These are phyloP conservation scores for Prinia subflava DNA, from an alignment of 2,113 vertebrate genomes.

Conservation along the genomic window DNA sequence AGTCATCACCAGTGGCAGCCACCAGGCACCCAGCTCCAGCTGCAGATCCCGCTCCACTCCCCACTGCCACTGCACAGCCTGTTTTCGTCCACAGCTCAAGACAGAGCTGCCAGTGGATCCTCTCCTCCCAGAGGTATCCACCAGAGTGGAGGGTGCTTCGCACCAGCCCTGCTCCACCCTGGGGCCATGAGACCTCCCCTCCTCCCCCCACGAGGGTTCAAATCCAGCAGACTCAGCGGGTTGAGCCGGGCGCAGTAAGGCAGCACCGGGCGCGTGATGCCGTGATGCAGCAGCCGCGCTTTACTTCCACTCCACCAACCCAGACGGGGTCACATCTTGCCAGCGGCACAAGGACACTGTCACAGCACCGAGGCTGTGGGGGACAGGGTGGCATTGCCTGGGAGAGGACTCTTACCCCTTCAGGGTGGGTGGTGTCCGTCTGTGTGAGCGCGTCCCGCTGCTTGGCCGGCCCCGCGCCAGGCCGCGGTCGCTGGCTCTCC, in stretches of 20 bases:
- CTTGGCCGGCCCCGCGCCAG: constrained; percentile 61
- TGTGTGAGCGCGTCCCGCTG: constrained; percentile 79
- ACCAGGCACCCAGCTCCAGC: constrained; percentile 70
- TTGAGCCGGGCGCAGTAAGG: not conserved
- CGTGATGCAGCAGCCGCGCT: not conserved
- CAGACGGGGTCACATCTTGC: accelerated
- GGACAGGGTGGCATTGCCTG: not conserved
- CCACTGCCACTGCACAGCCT: constrained; percentile 66
- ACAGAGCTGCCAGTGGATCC: constrained; percentile 67
- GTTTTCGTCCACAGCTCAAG: constrained; percentile 57
- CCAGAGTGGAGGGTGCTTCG: accelerated
- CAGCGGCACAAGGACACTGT: not conserved
- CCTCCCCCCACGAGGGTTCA: not conserved
- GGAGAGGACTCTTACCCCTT: constrained; percentile 65
- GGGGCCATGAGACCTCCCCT: not conserved
- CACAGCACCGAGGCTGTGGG: accelerated
- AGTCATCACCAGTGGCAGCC: not conserved
- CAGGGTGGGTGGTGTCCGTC: constrained; percentile 75
- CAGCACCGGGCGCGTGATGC: not conserved
- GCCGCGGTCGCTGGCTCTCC: not conserved
- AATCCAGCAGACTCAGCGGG: not conserved
- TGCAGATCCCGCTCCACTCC: constrained; percentile 57
- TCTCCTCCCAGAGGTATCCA: constrained; percentile 10
- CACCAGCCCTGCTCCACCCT: not conserved
- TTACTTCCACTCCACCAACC: not conserved